Evolutionary conservation across 2,797 vertebrate species (phyloP).

Genomic region (Lateolabrax maculatus): DNA sequence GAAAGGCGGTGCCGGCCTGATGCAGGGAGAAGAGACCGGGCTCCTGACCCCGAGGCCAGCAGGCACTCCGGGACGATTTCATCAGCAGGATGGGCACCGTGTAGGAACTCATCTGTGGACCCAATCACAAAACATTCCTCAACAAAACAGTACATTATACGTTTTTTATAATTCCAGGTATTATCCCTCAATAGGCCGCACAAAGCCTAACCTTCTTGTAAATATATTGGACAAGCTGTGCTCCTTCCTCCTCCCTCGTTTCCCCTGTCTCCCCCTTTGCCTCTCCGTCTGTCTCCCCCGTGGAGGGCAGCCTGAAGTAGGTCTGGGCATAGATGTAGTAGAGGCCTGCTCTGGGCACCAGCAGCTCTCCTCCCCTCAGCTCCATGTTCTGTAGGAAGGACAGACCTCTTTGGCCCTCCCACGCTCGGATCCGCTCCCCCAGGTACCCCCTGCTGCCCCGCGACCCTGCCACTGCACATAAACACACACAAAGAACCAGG

Average conservation of each 20-base stretch:
- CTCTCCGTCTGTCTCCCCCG: conserved; percentile 75
- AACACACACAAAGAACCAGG: neutral
- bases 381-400: conserved; percentile 92
- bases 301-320: conserved; percentile 91
- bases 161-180: neutral
- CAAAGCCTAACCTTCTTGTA: conserved; percentile 89
- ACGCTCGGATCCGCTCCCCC: conserved; percentile 90
- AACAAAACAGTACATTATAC: neutral
- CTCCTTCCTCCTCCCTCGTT: conserved; percentile 80
- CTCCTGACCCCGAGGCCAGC: conserved; percentile 92
- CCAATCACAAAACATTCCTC: neutral
- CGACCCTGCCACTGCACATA: conserved; percentile 62
- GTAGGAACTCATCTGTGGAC: conserved; percentile 86
- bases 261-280: conserved; percentile 44
- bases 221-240: conserved; percentile 93
- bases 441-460: conserved; percentile 74
- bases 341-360: conserved; percentile 89
- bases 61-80: conserved; percentile 95
- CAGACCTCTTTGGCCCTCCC: conserved; percentile 91
- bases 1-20: conserved; percentile 93
- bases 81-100: conserved; percentile 93
- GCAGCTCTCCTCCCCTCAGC: conserved; percentile 91
- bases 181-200: neutral
- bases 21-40: conserved; percentile 96
- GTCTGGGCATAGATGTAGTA: conserved; percentile 97